Evolutionary conservation across 1,140 invertebrate species (phyloP), one percentile per base, ranked within the genome.

Genomic region (Zaprionus tsacasi): DNA sequence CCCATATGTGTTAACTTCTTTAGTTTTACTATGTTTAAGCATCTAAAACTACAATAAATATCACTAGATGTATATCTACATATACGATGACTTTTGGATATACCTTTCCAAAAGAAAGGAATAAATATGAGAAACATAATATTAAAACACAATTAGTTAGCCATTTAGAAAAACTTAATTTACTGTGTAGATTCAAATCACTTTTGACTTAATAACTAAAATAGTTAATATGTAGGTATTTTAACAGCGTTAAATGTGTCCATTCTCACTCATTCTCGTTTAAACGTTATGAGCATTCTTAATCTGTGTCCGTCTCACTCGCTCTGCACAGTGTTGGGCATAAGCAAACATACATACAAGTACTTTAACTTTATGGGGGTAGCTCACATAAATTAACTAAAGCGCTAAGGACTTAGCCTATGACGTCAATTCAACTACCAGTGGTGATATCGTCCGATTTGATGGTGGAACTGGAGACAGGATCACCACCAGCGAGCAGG

Each of bases 201-300:
- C 83, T 64, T 78, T 80, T 81, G 64, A 80, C 80, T 89, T 87
- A 82, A 50, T 8, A 48, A 21, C 45, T 21, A 21, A 21, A 50
- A 6, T 36, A 33, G 35, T 71, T 88, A 80, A 75, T 78, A 78
- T 72, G 50, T 86, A 69, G 36, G 54, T 78, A 72, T 77, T 65
- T 74, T 59, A 69, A 80, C 70, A 64, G 60, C 67, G 73, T 70
- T 88, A 83, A 74, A 60, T 88, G 69, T 67, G 64, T 78, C 73
- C 60, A 52, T 56, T 56, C 45, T 75, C 65, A 74, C 69, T 85
- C 69, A 67, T 85, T 59, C 60, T 87, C 76, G 35, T 65, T 54
- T 54, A 50, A 75, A 71, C 58, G 27, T 88, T 78, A 79, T 87
- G 85, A 83, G 81, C 85, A 83, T 88, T 87, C 77, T 72, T 83